Evolutionary conservation across 2,888 invertebrate species (phyloP).

Genomic region (Drosophila stalkeri): DNA sequence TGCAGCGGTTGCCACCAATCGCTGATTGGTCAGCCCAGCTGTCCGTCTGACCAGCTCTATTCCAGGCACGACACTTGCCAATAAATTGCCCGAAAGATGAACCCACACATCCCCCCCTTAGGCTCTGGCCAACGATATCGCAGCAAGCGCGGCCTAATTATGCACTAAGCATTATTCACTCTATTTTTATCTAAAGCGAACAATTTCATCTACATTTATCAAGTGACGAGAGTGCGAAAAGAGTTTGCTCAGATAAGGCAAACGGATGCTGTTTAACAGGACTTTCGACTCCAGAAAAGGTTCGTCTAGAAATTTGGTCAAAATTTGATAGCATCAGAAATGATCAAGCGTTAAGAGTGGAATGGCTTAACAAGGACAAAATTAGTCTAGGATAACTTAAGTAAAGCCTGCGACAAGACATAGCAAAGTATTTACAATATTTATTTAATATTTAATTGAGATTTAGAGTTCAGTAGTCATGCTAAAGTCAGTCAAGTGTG

Average conservation of each 20-base stretch:
- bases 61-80: conserved; percentile 12
- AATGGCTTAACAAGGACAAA: too few species aligned
- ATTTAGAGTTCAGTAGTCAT: too few species aligned
- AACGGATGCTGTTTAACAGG: not conserved
- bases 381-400: too few species aligned
- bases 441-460: too few species aligned
- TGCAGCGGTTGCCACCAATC: conserved; percentile 65
- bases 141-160: conserved; percentile 21
- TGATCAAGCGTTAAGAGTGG: not conserved
- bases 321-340: not conserved
- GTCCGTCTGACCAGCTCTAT: conserved; percentile 3
- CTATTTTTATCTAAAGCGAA: not conserved
- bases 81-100: conserved; percentile 19
- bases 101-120: not conserved
- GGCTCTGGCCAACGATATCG: not conserved
- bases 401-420: too few species aligned
- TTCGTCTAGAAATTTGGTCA: not conserved
- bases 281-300: not conserved
- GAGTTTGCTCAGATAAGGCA: not conserved
- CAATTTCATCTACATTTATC: conserved; percentile 3
- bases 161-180: not conserved
- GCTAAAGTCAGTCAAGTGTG: too few species aligned
- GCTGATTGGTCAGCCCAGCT: conserved; percentile 52
- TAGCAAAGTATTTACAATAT: too few species aligned
- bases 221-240: not conserved